Base-by-base conservation (phyloP, 2,888 invertebrate species). In the Toxonevra muliebris region DNA sequence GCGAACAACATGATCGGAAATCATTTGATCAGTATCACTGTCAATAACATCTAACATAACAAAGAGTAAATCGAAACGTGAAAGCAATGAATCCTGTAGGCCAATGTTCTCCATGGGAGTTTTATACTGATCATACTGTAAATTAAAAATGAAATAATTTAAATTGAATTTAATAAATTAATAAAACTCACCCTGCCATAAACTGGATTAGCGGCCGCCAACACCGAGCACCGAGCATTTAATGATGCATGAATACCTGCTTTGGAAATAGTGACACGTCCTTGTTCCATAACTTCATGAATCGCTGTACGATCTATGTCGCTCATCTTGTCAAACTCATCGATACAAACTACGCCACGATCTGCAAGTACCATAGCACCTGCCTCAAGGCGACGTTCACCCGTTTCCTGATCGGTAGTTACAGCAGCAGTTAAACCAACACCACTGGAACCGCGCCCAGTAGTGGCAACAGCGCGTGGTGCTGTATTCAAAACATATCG, bases 361-460 rank as follows among this genome's bases (percentile, higher is more conserved):
- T 99, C 99, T 0, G 98, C 99, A 48, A 99, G 85, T n/a, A 99
- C 99, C 99, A 99, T 99, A 66, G 99, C 99, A 72, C 99, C 99
- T 0, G 98, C 99, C 86, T 98, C 98, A 68, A 98, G 83, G 48
- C 96, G 87, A 61, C 92, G 87, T 73, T 93, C 93, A 1, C 95
- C 96, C 1, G 96, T 96, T 81, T 99, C 99, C 67, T 92, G 92
- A 84, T 99, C 98, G 0, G 94, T 93, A 9, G 98, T 98, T 5
- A 99, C 98, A 11, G 99, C 98, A 8, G 99, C 99, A 0, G 99
- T 99, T 68, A 99, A 88, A 87, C 99, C 99, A 3, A 99, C 99
- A 65, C 99, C 99, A 0, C 97, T 97, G 2, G 98, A 97, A 13
- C 99, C 98, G 69, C 99, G 89, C 10, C 99, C 99, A 0, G 98